Evolutionary conservation across 2,113 vertebrate species (phyloP).

Genomic region (Brachyhypopomus gauderio): DNA sequence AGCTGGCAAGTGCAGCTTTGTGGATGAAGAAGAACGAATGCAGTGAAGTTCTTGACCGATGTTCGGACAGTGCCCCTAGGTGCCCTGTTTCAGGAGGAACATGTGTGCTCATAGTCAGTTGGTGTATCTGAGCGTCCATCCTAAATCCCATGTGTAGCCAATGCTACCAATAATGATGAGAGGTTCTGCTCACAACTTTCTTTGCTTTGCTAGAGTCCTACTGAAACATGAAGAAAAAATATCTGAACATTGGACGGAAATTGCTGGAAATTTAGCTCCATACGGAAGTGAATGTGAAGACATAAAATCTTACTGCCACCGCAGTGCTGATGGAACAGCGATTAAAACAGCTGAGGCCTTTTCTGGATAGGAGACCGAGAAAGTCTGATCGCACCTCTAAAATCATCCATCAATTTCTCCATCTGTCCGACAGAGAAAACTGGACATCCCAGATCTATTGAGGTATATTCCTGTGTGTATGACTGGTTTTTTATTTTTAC

Average conservation of each 20-base stretch:
- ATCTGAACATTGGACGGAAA: background rate
- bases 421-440: conserved; percentile 31
- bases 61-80: background rate
- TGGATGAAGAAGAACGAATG: too few relatives aligned
- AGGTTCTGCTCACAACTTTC: conserved; percentile 5
- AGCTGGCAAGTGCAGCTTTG: too few relatives aligned
- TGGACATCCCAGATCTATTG: background rate
- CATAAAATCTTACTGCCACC: conserved; percentile 2
- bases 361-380: background rate
- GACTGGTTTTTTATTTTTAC: background rate
- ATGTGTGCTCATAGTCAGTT: background rate
- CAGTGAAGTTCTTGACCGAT: too few relatives aligned
- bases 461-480: too few relatives aligned
- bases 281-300: background rate
- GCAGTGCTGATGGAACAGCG: background rate
- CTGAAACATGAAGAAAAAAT: conserved; percentile 16
- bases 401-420: conserved; percentile 32
- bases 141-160: background rate
- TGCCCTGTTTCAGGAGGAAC: background rate
- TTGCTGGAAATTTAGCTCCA: conserved; percentile 2
- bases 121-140: background rate
- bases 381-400: conserved; percentile 23
- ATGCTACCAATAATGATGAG: background rate
- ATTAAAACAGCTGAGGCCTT: background rate
- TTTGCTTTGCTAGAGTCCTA: conserved; percentile 6